These are phyloP conservation scores for Spheniscus mendiculus DNA, from an alignment of 2,113 vertebrate genomes.

Conservation along the genomic window DNA sequence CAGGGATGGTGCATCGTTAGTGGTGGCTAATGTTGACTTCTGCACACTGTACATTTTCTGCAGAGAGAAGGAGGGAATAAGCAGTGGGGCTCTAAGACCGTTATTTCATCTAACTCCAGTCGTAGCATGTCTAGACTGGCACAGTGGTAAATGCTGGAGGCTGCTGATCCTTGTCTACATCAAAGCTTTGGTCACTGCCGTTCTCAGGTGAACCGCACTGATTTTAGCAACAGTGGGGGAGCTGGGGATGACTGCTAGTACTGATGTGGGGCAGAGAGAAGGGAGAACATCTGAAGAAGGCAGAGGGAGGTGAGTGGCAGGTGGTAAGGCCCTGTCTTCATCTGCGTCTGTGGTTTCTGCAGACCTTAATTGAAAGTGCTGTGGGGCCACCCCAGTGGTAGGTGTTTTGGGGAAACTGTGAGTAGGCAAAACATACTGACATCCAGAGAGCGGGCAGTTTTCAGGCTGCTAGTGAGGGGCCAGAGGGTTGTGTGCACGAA, in stretches of 20 bases:
- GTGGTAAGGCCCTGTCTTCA: not conserved
- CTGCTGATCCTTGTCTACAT: not conserved
- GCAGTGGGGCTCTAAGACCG: not conserved
- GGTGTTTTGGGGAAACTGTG: not conserved
- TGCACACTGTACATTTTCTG: not conserved
- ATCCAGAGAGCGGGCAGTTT: not conserved
- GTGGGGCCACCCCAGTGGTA: not conserved
- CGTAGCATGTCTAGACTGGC: not conserved
- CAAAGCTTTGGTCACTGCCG: not conserved
- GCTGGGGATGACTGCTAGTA: not conserved
- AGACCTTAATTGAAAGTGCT: not conserved
- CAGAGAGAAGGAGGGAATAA: not conserved
- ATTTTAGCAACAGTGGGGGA: not conserved
- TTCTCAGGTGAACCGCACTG: not conserved
- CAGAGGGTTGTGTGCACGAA: not conserved
- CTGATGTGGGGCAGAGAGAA: not conserved
- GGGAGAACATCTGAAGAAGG: not conserved
- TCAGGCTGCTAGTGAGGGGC: not conserved
- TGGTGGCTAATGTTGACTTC: not conserved
- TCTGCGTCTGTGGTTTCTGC: not conserved
- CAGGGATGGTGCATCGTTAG: rapidly evolving
- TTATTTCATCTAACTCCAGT: not conserved
- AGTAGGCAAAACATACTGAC: not conserved
- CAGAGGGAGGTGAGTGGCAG: not conserved
- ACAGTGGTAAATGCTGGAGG: not conserved